phyloP scores from a whole-genome alignment of 2,113 vertebrate genomes.

The Triplophysa tibetana region DNA sequence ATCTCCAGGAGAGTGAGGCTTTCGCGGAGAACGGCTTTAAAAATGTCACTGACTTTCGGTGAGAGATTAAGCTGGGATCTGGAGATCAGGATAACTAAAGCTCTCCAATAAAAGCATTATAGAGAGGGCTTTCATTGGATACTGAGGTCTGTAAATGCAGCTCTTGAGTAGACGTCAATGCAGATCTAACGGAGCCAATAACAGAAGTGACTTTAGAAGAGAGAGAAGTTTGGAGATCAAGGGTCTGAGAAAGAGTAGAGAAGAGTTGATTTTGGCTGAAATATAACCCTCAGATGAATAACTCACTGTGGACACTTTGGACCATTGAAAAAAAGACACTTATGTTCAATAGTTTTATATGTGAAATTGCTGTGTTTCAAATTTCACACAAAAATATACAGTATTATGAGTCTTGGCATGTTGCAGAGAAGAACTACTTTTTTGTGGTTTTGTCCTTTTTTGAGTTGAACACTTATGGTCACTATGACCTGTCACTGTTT shows the following conservation, averaged over 20 bases:
- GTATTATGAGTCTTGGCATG: too few relatives aligned
- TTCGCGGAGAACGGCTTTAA: constrained; percentile 40
- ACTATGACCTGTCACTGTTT: too few relatives aligned
- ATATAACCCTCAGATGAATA: constrained; percentile 43
- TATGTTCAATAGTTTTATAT: too few relatives aligned
- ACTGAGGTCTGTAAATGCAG: constrained; percentile 23
- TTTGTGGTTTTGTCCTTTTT: too few relatives aligned
- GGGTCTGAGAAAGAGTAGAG: constrained; percentile 30
- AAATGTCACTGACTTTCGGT: constrained; percentile 54
- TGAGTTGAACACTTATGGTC: too few relatives aligned
- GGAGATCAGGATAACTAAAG: constrained; percentile 36
- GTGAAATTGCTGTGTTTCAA: too few relatives aligned
- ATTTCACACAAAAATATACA: too few relatives aligned
- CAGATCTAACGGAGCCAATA: constrained; percentile 21
- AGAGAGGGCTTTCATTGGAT: constrained; percentile 47
- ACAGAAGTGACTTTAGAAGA: constrained; percentile 37
- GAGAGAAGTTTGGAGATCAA: constrained; percentile 35
- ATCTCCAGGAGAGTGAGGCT: constrained; percentile 38
- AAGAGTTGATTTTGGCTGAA: constrained; percentile 32
- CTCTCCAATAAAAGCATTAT: constrained; percentile 38
- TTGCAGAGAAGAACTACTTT: too few relatives aligned
- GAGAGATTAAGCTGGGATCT: constrained; percentile 49
- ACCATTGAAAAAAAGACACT: not conserved
- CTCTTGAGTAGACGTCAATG: not conserved
- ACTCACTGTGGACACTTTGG: constrained; percentile 38